Evolutionary conservation across 2,797 vertebrate species (phyloP).

Genomic region (Hafferia zeledoni): DNA sequence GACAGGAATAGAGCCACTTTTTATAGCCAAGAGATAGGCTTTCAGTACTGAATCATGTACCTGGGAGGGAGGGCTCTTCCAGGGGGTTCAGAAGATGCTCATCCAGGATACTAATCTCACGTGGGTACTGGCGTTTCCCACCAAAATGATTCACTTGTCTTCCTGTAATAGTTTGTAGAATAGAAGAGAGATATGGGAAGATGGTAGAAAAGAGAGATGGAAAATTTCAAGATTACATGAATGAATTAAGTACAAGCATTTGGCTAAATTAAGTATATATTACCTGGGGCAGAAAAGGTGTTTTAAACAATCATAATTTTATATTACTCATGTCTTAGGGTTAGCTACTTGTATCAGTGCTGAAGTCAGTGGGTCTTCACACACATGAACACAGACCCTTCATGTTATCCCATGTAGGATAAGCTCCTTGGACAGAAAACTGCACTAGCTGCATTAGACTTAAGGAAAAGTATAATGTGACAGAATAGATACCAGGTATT

Average conservation of each 20-base stretch:
- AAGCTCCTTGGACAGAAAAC: background rate
- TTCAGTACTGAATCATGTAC: conserved; percentile 62
- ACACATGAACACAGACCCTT: background rate
- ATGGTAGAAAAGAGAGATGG: background rate
- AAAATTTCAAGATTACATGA: background rate
- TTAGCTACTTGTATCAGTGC: background rate
- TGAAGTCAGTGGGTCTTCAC: background rate
- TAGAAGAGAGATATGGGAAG: background rate
- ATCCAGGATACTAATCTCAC: conserved; percentile 41
- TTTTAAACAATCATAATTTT: background rate
- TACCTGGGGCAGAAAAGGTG: background rate
- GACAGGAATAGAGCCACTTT: background rate
- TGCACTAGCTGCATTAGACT: background rate
- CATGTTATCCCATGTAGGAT: background rate
- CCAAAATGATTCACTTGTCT: conserved; percentile 12
- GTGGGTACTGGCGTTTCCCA: conserved; percentile 60
- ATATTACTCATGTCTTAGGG: background rate
- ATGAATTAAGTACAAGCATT: background rate
- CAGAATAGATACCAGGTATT: background rate
- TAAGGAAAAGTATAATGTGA: background rate
- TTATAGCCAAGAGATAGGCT: background rate
- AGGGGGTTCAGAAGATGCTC: conserved; percentile 83
- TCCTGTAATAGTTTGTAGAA: conserved; percentile 41
- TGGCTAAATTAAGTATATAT: background rate
- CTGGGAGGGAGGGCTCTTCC: conserved; percentile 85